Conservation (phyloP, 2,113 vertebrate species). For the Empidonax alnorum region DNA sequence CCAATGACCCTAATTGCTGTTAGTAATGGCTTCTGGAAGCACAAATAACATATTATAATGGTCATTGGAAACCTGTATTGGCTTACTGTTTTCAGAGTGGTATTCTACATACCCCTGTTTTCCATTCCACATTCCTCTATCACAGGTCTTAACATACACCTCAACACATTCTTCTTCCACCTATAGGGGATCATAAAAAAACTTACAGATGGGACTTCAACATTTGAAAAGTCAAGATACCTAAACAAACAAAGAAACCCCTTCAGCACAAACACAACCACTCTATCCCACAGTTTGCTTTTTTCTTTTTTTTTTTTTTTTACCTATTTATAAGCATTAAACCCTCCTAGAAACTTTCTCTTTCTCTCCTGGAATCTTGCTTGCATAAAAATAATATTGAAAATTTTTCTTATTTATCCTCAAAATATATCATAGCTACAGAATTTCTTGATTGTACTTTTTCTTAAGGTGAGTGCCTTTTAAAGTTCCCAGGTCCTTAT, state of each 20-base stretch:
- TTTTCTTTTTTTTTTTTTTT: neutral
- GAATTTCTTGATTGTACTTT: neutral
- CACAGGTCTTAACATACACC: rapidly evolving
- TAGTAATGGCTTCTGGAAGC: neutral
- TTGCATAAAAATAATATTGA: neutral
- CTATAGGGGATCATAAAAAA: neutral
- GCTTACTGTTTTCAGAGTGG: neutral
- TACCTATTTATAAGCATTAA: neutral
- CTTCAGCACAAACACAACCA: neutral
- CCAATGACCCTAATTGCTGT: neutral
- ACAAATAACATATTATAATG: neutral
- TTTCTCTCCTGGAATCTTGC: neutral
- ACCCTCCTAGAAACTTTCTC: neutral
- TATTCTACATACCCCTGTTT: neutral
- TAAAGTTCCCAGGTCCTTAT: neutral
- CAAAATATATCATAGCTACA: neutral
- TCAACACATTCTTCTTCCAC: neutral
- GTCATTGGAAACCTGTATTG: neutral
- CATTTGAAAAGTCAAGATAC: neutral
- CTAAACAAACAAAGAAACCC: neutral
- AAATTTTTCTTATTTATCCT: neutral
- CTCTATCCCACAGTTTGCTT: neutral
- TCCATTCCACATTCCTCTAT: neutral
- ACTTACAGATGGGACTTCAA: neutral
- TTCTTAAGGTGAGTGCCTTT: neutral